These are phyloP conservation scores for Polyommatus icarus DNA, from an alignment of 2,888 invertebrate species.

Conservation along the genomic window DNA sequence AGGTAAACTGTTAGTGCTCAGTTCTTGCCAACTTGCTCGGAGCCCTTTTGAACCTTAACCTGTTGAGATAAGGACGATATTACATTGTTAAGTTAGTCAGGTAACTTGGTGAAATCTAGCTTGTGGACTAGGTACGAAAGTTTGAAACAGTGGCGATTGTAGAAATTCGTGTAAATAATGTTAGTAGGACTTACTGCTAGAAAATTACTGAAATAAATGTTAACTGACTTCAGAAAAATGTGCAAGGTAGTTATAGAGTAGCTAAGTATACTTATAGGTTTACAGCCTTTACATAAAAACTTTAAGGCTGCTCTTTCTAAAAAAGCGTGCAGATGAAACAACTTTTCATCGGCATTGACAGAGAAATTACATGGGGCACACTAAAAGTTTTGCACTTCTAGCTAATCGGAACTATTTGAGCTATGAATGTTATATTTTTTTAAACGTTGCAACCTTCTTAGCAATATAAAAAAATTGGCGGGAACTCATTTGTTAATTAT, in stretches of 20 bases:
- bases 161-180: constrained; percentile 13
- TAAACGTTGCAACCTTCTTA: too few relatives aligned
- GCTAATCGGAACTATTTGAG: too few relatives aligned
- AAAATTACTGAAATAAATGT: not conserved
- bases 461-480: too few relatives aligned
- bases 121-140: constrained; percentile 26
- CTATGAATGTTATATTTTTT: too few relatives aligned
- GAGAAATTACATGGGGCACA: too few relatives aligned
- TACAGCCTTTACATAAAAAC: too few relatives aligned
- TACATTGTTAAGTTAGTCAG: not conserved
- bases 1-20: constrained; percentile 35
- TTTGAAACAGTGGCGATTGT: constrained; percentile 12
- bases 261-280: too few relatives aligned
- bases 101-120: not conserved
- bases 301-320: too few relatives aligned
- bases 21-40: not conserved
- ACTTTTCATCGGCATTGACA: too few relatives aligned
- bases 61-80: not conserved
- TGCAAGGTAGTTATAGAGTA: not conserved
- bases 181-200: not conserved
- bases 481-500: too few relatives aligned
- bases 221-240: not conserved
- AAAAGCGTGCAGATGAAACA: too few relatives aligned
- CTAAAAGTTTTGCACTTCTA: too few relatives aligned
- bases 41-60: not conserved